Evolutionary conservation across 1,140 invertebrate species (phyloP).

Genomic region (Pollicipes pollicipes): DNA sequence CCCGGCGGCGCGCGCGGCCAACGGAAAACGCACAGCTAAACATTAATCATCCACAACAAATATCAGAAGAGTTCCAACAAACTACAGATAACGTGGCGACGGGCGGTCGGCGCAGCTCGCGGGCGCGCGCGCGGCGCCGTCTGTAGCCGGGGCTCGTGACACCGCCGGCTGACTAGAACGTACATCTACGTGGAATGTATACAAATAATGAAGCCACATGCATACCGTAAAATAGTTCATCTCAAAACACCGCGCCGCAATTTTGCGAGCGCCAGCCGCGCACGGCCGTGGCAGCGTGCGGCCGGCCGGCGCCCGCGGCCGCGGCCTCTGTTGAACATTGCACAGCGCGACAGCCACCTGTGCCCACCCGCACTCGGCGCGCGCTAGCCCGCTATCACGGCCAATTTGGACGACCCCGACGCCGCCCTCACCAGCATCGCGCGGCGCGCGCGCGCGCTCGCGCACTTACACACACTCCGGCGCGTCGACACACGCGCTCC

Average conservation of each 20-base stretch:
- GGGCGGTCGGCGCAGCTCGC: too few relatives aligned
- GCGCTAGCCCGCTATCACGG: not conserved
- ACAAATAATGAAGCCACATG: not conserved
- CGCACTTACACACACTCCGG: too few relatives aligned
- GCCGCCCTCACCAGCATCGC: too few relatives aligned
- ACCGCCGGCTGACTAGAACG: not conserved
- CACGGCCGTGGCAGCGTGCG: not conserved
- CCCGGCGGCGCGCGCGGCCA: not conserved
- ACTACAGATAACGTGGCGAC: not conserved
- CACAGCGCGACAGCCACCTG: not conserved
- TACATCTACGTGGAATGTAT: constrained; percentile 2
- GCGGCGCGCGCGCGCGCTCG: too few relatives aligned
- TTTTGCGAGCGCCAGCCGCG: not conserved
- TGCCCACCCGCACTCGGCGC: too few relatives aligned
- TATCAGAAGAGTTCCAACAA: not conserved
- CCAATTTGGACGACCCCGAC: too few relatives aligned
- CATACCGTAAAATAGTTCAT: constrained; percentile 1
- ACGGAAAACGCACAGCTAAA: not conserved
- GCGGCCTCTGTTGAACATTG: not conserved
- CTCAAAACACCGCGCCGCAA: not conserved
- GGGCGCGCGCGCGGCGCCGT: too few relatives aligned
- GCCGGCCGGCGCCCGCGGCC: too few relatives aligned
- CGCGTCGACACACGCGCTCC: too few relatives aligned
- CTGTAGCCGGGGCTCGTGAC: too few relatives aligned
- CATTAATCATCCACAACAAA: not conserved